These are phyloP conservation scores for Cololabis saira DNA, from an alignment of 2,113 vertebrate species.

Conservation along the genomic window DNA sequence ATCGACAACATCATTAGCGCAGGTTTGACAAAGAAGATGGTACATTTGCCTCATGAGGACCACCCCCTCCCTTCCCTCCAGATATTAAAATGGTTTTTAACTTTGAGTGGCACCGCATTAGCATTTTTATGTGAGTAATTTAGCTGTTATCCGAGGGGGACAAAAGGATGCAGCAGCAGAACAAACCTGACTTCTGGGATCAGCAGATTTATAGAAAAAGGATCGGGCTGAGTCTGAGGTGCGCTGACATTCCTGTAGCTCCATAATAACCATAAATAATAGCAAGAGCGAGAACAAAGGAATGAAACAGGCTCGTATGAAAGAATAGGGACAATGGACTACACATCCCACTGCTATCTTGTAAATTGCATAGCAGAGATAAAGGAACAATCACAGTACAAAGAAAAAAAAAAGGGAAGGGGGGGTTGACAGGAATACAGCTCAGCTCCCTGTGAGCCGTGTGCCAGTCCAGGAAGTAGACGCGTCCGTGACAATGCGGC, in stretches of 20 bases:
- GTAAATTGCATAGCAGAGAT: constrained; percentile 50
- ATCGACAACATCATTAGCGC: constrained; percentile 47
- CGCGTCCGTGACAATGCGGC: constrained; percentile 11
- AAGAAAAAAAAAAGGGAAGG: neutral
- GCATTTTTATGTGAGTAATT: constrained; percentile 55
- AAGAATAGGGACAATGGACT: constrained; percentile 52
- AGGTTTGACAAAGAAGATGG: constrained; percentile 5
- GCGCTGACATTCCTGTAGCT: constrained; percentile 22
- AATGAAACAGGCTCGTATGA: constrained; percentile 35
- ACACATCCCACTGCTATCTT: constrained; percentile 35
- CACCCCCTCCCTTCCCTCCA: constrained; percentile 1
- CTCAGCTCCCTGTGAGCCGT: constrained; percentile 28
- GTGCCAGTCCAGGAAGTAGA: constrained; percentile 19
- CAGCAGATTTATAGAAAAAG: constrained; percentile 3
- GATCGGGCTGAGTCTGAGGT: constrained; percentile 3
- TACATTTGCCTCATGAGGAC: constrained; percentile 35
- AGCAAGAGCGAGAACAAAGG: constrained; percentile 21
- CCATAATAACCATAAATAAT: constrained; percentile 49
- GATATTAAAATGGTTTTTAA: constrained; percentile 37
- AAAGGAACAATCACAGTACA: constrained; percentile 31
- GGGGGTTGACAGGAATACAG: constrained; percentile 43
- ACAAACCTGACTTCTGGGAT: constrained; percentile 26
- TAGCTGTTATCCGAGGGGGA: constrained; percentile 29
- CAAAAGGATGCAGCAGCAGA: constrained; percentile 7
- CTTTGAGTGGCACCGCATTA: constrained; percentile 52